A percentile compares a stretch with the other conserved stretches of the same genome.
These are phyloP conservation scores for Ametastegia equiseti DNA, from an alignment of 2,888 invertebrate genomes.

Conservation along the genomic window DNA sequence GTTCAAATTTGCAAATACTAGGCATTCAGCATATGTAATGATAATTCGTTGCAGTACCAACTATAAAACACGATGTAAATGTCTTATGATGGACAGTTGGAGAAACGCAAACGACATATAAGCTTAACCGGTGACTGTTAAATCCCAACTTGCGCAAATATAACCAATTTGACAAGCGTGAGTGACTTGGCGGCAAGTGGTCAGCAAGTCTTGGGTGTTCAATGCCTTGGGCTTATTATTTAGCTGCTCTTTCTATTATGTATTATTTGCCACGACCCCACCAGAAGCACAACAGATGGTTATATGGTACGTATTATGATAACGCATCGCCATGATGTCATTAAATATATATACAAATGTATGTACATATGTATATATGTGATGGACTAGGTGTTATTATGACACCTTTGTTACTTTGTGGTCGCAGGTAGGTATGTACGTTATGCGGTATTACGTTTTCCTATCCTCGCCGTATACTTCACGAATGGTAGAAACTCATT, in stretches of 20 bases:
- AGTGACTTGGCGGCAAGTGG: slow-evolving; percentile 3
- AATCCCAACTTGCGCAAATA: slow-evolving; percentile 18
- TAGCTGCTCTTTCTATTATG: not conserved
- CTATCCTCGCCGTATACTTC: not conserved
- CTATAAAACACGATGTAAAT: too few species aligned
- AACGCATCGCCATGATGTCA: slow-evolving; percentile 11
- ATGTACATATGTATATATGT: too few species aligned
- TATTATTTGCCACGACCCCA: slow-evolving; percentile 30
- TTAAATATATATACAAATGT: too few species aligned
- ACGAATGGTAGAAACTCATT: slow-evolving; percentile 27
- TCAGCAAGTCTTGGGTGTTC: too few species aligned
- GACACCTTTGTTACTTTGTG: slow-evolving; percentile 27
- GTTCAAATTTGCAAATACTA: not conserved
- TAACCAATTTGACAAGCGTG: slow-evolving; percentile 35
- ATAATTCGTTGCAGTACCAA: too few species aligned
- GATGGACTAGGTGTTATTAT: slow-evolving; percentile 9
- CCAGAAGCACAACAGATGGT: slow-evolving; percentile 24
- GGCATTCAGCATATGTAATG: too few species aligned
- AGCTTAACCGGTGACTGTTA: not conserved
- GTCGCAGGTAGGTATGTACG: not conserved
- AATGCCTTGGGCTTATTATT: not conserved
- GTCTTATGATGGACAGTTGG: too few species aligned
- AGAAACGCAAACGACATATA: not conserved
- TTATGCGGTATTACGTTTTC: slow-evolving; percentile 11
- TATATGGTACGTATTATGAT: slow-evolving; percentile 32